Evolutionary conservation across 1,140 invertebrate genomes (phyloP), one percentile per base, ranked within the genome.

Genomic region (Branchinecta lynchi): DNA sequence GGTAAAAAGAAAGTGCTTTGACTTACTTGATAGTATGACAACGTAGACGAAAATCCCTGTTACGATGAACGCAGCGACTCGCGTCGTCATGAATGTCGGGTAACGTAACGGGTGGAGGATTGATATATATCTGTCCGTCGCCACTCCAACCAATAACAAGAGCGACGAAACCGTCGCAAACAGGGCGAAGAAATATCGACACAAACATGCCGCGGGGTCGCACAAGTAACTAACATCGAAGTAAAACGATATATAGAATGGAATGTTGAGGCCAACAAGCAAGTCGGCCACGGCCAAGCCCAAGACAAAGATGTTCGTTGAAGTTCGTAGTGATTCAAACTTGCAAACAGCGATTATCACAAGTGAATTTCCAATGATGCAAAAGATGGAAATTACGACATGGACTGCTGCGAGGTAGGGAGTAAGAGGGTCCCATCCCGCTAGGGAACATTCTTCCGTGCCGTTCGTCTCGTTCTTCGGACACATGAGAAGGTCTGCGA

Each of bases 221-320:
- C 75, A 75, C 7, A 60, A 43, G 43, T 72, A 72, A 44, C 67
- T 44, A 0, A 71, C 45, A 10, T 74, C 65, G 46, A 75, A 75
- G 44, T 75, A 75, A 60, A 75, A 75, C 1, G 71, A 65, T 8
- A 73, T 65, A 44, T 73, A 73, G 66, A 72, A 73, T 8, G 73
- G 73, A 43, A 73, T 71, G 46, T 65, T 65, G 65, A 73, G 44
- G 8, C 73, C 70, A 9, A 73, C 73, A 12, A 73, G n/a, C 3
- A 73, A 46, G 44, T 73, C 73, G 20, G 73, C 70, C 21, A 70
- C 65, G 0, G 73, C 73, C 66, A 73, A 70, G 20, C 72, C 70
- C n/a, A 71, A 45, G n/a, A 73, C 72, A 65, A 73, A 73, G n/a
- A 65, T 71, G 44, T 72, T 73, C 7, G 73, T 73, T 8, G 71